Conservation (phyloP, 30 jellyfish, hydroid and myxozoan genomes). For the Clytia hemisphaerica region DNA sequence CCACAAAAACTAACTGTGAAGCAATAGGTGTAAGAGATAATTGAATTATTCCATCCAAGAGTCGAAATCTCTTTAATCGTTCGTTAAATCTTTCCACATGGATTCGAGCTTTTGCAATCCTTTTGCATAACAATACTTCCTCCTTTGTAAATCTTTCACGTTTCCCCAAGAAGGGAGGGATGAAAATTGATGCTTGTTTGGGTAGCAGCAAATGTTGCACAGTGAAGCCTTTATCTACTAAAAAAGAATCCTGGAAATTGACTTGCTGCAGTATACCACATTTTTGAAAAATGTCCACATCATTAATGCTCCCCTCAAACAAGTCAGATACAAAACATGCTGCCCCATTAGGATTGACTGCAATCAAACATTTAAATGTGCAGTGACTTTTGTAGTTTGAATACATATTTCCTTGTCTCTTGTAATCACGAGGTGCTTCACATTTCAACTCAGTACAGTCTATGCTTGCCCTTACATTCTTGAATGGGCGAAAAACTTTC, state of each 20-base stretch:
- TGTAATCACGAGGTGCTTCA: slow-evolving; percentile 30
- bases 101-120: slow-evolving; percentile 28
- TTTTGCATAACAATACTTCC: slow-evolving; percentile 7
- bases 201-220: not conserved
- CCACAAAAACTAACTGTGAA: slow-evolving; percentile 27
- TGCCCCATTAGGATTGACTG: not conserved
- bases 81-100: slow-evolving; percentile 33
- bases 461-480: slow-evolving; percentile 4
- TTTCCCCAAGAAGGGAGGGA: slow-evolving; percentile 23
- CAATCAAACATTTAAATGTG: slow-evolving; percentile 27
- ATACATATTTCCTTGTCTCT: slow-evolving; percentile 26
- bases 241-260: not conserved
- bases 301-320: not conserved
- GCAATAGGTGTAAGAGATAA: not conserved
- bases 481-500: slow-evolving; percentile 18
- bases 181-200: slow-evolving; percentile 15
- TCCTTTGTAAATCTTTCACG: slow-evolving; percentile 15
- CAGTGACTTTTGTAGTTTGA: slow-evolving; percentile 31
- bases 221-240: not conserved
- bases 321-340: not conserved
- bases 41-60: slow-evolving; percentile 11
- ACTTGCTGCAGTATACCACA: no score
- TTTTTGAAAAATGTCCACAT: not conserved
- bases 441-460: slow-evolving; percentile 24
- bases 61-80: slow-evolving; percentile 17